Conservation (phyloP, 1,140 invertebrate species). For the Drusus annulatus region DNA sequence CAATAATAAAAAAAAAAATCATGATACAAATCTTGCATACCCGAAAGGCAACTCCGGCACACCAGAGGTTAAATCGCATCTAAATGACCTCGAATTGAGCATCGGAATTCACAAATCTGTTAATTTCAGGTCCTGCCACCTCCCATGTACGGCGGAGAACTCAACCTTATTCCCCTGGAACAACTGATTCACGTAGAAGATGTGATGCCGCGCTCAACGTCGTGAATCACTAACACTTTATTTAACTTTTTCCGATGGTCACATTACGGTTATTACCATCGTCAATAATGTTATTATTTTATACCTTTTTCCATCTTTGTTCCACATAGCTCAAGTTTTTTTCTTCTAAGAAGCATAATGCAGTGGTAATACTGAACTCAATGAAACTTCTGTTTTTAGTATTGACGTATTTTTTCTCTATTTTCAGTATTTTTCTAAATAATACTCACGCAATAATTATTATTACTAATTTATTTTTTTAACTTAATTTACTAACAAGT, state of each 20-base stretch:
- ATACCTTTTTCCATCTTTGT: neutral
- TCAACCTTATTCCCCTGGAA: constrained; percentile 87
- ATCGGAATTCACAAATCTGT: constrained; percentile 33
- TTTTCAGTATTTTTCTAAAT: neutral
- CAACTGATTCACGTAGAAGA: constrained; percentile 79
- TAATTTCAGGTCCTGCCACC: constrained; percentile 72
- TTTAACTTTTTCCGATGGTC: neutral
- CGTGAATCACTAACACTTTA: constrained; percentile 21
- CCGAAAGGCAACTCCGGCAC: too few relatives aligned
- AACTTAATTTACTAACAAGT: too few relatives aligned
- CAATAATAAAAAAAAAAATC: too few relatives aligned
- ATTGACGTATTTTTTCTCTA: neutral
- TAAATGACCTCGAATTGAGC: too few relatives aligned
- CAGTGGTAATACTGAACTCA: neutral
- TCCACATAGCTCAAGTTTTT: neutral
- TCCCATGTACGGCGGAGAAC: constrained; percentile 81
- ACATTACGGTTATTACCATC: constrained; percentile 8
- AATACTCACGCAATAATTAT: neutral
- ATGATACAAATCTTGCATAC: too few relatives aligned
- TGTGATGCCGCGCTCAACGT: constrained; percentile 63
- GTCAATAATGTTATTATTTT: neutral
- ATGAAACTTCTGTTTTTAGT: neutral
- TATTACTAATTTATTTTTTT: too few relatives aligned
- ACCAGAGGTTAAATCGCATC: too few relatives aligned
- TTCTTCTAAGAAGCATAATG: neutral